Percentiles rank a stretch among this genome's conserved stretches.
phyloP scores from a whole-genome alignment of 1,140 invertebrate genomes.

The Neodiprion virginianus region DNA sequence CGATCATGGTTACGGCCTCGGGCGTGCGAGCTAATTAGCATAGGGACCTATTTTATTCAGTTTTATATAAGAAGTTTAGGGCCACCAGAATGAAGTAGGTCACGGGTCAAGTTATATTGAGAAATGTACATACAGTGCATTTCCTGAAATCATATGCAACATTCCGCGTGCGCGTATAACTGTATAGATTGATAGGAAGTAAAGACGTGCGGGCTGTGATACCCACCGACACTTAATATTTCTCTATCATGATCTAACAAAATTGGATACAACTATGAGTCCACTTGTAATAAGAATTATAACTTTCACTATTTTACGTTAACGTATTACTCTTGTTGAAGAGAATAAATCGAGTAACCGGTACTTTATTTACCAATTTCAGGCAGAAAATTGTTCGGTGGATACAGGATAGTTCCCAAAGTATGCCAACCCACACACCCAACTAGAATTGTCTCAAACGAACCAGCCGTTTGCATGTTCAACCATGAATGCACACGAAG shows the following conservation, averaged over 20 bases:
- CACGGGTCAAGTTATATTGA: background rate
- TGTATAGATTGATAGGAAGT: background rate
- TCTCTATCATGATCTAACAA: too few species aligned
- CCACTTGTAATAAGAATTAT: background rate
- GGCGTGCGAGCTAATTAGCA: background rate
- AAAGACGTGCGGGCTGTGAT: background rate
- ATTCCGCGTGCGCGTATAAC: background rate
- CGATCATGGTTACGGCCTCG: background rate
- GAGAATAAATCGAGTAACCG: conserved; percentile 30
- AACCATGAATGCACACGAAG: conserved; percentile 87
- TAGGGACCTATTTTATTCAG: background rate
- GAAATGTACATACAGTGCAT: background rate
- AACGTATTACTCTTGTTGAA: conserved; percentile 4
- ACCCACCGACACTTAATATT: background rate
- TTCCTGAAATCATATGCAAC: background rate
- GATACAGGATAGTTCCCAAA: conserved; percentile 82
- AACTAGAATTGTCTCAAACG: conserved; percentile 52
- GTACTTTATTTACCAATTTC: conserved; percentile 51
- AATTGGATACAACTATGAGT: too few species aligned
- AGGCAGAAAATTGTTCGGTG: conserved; percentile 81
- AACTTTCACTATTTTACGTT: too few species aligned
- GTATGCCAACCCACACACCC: conserved; percentile 70
- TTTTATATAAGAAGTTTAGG: background rate
- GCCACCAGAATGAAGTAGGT: background rate
- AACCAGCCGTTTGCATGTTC: conserved; percentile 91